Percentiles rank a stretch among this genome's conserved stretches.
These are phyloP conservation scores for Oenanthe melanoleuca DNA, from an alignment of 2,113 vertebrate species.

Conservation along the genomic window DNA sequence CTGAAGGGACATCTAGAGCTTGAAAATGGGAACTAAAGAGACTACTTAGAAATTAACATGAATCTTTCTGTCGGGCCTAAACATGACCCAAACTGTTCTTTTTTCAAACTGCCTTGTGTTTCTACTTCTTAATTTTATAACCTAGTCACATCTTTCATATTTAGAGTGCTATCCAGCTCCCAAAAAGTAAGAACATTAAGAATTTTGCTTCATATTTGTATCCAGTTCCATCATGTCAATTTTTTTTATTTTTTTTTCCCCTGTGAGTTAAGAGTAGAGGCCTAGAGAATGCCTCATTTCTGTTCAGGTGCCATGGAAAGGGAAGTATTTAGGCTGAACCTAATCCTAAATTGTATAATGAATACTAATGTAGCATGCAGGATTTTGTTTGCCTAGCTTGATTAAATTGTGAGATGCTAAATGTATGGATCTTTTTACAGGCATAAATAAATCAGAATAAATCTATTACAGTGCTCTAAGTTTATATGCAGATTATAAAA, in stretches of 20 bases:
- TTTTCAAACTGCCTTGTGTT: background rate
- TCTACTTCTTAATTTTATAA: background rate
- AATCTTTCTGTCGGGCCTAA: fast-evolving
- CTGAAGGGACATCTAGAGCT: background rate
- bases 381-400: conserved; percentile 12
- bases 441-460: background rate
- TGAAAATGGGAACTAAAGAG: background rate
- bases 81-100: background rate
- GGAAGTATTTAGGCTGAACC: background rate
- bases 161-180: background rate
- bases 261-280: background rate
- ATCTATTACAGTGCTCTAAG: background rate
- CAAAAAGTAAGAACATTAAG: background rate
- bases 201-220: background rate
- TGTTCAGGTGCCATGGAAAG: background rate
- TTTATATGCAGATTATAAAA: conserved; percentile 36
- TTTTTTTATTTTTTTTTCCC: background rate
- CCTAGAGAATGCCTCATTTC: background rate
- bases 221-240: background rate
- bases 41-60: fast-evolving
- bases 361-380: background rate
- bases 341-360: background rate
- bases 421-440: background rate
- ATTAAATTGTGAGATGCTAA: background rate
- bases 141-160: background rate